Percentiles rank a stretch among this genome's conserved stretches.
Evolutionary conservation across 2,113 vertebrate species (phyloP).

Genomic region (Pelusios castaneus): DNA sequence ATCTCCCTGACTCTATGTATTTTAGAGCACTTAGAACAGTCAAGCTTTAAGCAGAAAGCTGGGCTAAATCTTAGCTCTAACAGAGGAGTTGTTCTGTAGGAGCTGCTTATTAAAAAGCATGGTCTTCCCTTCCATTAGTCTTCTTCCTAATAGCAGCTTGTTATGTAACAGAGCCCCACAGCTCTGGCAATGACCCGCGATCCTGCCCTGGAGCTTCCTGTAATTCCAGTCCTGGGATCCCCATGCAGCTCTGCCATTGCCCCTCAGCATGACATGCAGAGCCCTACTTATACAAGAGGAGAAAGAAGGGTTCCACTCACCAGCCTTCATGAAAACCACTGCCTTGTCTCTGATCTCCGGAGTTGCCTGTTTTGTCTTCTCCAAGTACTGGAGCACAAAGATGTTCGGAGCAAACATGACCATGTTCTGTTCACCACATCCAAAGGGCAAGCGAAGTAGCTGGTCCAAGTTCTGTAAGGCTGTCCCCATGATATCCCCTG

Average conservation of each 20-base stretch:
- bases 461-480: slow-evolving; percentile 81
- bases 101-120: not conserved
- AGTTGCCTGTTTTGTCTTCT: slow-evolving; percentile 78
- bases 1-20: not conserved
- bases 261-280: not conserved
- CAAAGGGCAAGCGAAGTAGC: slow-evolving; percentile 81
- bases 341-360: slow-evolving; percentile 67
- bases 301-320: slow-evolving; percentile 61
- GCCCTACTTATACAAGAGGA: not conserved
- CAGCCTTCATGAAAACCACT: slow-evolving; percentile 76
- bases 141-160: not conserved
- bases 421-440: slow-evolving; percentile 91
- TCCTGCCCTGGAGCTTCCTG: not conserved
- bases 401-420: slow-evolving; percentile 86
- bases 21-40: not conserved
- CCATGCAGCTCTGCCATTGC: rapidly evolving
- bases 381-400: slow-evolving; percentile 85
- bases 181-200: not conserved
- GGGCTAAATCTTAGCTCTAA: not conserved
- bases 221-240: not conserved
- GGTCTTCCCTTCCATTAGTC: not conserved
- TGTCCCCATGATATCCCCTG: slow-evolving; percentile 88
- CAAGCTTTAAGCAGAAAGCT: not conserved
- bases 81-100: not conserved
- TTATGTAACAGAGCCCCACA: not conserved